Percentiles rank a stretch among this genome's conserved stretches.
Evolutionary conservation across 2,888 invertebrate species (phyloP).

Genomic region (Drosophila birchii): DNA sequence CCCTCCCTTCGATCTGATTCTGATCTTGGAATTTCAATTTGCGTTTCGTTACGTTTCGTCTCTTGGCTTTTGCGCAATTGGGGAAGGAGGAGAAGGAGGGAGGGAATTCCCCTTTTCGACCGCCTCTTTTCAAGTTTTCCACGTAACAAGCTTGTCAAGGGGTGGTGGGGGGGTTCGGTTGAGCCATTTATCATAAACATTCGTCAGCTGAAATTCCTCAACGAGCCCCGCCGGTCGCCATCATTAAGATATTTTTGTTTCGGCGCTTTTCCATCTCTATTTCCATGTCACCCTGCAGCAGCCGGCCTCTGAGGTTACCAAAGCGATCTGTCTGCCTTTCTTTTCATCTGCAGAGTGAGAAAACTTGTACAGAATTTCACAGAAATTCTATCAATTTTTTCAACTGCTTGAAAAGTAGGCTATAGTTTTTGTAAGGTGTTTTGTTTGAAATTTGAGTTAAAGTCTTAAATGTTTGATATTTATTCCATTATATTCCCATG

Average conservation of each 20-base stretch:
- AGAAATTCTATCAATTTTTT: not conserved
- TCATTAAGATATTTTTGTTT: slow-evolving; percentile 64
- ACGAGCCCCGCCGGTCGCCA: slow-evolving; percentile 33
- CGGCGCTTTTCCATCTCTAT: slow-evolving; percentile 31
- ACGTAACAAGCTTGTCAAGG: slow-evolving; percentile 50
- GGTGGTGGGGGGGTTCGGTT: not conserved
- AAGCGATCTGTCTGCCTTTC: slow-evolving; percentile 8
- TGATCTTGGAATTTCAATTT: slow-evolving; percentile 77
- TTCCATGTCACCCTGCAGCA: slow-evolving; percentile 51
- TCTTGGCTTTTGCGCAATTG: slow-evolving; percentile 34
- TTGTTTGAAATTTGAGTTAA: not conserved
- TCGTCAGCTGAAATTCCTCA: slow-evolving; percentile 53
- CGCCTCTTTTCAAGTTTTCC: slow-evolving; percentile 9
- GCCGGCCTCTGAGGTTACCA: slow-evolving; percentile 35
- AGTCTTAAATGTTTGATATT: not conserved
- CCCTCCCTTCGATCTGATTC: slow-evolving; percentile 43
- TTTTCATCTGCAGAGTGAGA: slow-evolving; percentile 6
- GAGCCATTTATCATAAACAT: slow-evolving; percentile 70
- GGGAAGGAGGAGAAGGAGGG: too few relatives aligned
- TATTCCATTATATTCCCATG: not conserved
- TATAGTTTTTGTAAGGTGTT: not conserved
- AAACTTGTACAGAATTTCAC: not conserved
- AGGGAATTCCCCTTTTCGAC: not conserved
- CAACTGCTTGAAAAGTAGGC: not conserved
- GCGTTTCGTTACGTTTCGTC: slow-evolving; percentile 50